phyloP scores from a whole-genome alignment of 2,113 vertebrate species.

The Notothenia rossii region DNA sequence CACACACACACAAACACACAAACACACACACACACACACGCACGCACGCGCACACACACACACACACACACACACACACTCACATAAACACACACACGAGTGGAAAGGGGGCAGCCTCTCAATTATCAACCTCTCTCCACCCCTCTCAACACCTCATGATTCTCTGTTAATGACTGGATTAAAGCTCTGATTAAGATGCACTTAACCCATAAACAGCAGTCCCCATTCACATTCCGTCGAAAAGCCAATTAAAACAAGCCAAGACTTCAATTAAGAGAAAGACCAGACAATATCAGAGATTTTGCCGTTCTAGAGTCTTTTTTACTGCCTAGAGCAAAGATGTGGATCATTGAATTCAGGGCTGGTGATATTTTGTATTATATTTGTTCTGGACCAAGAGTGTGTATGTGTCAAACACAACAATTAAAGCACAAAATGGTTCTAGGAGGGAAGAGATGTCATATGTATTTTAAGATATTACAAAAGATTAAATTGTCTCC shows the following conservation, averaged over 20 bases:
- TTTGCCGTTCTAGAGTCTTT: not conserved
- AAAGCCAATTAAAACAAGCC: slow-evolving; percentile 93
- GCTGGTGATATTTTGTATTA: not conserved
- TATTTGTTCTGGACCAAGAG: not conserved
- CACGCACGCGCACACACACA: not conserved
- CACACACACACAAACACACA: not conserved
- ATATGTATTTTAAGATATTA: not conserved
- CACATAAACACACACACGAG: slow-evolving; percentile 41
- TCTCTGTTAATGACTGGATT: slow-evolving; percentile 95
- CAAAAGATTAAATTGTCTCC: not conserved
- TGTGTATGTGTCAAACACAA: not conserved
- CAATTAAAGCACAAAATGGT: not conserved
- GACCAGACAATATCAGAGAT: slow-evolving; percentile 82
- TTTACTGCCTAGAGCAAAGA: slow-evolving; percentile 70
- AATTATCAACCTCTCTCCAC: slow-evolving; percentile 94
- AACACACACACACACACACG: slow-evolving; percentile 15
- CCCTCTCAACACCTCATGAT: slow-evolving; percentile 93
- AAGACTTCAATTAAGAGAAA: slow-evolving; percentile 91
- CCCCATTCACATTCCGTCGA: slow-evolving; percentile 90
- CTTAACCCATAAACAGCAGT: slow-evolving; percentile 95
- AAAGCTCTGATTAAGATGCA: slow-evolving; percentile 93
- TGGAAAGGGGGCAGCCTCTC: slow-evolving; percentile 85
- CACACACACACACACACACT: not conserved
- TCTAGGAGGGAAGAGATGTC: not conserved
- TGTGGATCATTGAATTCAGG: not conserved